phyloP scores from a whole-genome alignment of 2,797 vertebrate genomes.

The Scyliorhinus canicula region DNA sequence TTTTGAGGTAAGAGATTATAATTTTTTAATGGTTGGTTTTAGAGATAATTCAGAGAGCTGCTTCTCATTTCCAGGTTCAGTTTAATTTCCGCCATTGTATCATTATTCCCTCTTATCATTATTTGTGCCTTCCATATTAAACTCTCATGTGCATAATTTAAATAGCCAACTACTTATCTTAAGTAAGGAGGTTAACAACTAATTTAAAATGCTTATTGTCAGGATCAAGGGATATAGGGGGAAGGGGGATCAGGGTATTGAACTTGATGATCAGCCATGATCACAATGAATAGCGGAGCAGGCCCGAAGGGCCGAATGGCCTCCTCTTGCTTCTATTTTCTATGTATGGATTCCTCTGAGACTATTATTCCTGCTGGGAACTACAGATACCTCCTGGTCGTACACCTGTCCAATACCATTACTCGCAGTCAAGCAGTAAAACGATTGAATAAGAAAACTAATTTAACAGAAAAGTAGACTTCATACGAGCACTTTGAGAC shows the following conservation, averaged over 20 bases:
- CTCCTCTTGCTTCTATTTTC: no score
- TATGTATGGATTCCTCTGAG: not conserved
- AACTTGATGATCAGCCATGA: no score
- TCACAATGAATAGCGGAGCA: no score
- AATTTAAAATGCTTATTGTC: not conserved
- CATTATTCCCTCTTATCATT: not conserved
- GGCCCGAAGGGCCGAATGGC: no score
- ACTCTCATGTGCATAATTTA: not conserved
- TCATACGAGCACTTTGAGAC: not conserved
- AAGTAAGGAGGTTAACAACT: not conserved
- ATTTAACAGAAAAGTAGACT: no score
- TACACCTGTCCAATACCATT: not conserved
- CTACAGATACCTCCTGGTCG: no score
- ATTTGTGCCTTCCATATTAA: not conserved
- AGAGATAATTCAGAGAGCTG: not conserved
- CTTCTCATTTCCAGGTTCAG: not conserved
- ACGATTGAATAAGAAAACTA: not conserved
- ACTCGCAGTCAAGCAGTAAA: not conserved
- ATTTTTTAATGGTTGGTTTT: not conserved
- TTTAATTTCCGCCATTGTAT: not conserved
- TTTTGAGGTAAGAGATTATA: slow-evolving; percentile 46
- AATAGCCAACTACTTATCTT: not conserved
- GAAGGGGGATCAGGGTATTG: no score
- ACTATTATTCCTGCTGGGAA: not conserved
- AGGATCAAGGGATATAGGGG: no score